Conservation (phyloP, 2,888 invertebrate species). For the Caenorhabditis sp. region DNA sequence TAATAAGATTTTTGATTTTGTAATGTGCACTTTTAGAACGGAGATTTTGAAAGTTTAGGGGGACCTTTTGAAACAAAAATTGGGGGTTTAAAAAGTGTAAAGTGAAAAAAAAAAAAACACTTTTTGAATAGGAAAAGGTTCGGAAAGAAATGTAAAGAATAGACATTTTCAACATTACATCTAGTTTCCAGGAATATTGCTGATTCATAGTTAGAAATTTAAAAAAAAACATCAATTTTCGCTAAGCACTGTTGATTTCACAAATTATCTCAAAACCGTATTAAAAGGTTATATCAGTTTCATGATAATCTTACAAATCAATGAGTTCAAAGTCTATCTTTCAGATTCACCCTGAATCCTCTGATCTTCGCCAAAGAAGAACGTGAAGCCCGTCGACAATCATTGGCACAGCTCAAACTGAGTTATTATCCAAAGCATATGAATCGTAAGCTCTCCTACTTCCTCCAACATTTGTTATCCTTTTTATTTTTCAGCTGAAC, state of each 20-base stretch:
- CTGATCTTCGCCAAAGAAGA: conserved; percentile 70
- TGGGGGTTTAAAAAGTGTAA: background rate
- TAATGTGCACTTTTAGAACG: background rate
- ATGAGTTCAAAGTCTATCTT: too few species aligned
- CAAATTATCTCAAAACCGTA: too few species aligned
- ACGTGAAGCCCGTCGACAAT: conserved; percentile 67
- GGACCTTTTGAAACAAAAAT: background rate
- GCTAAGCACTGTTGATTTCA: too few species aligned
- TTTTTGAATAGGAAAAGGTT: too few species aligned
- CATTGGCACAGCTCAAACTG: conserved; percentile 69
- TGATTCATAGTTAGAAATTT: background rate
- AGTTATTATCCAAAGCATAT: conserved; percentile 69
- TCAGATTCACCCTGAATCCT: conserved; percentile 69
- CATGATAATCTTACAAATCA: too few species aligned
- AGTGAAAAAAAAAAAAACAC: background rate
- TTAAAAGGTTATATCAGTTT: too few species aligned
- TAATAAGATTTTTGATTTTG: background rate
- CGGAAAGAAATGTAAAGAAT: too few species aligned
- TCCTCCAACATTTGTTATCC: too few species aligned
- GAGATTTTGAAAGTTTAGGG: background rate
- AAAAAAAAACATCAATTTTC: background rate
- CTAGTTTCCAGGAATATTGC: too few species aligned
- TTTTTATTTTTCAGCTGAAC: conserved; percentile 60
- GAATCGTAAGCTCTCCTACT: conserved; percentile 60
- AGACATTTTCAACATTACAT: too few species aligned